Percentiles rank a stretch among this genome's conserved stretches.
Evolutionary conservation across 1,140 invertebrate genomes (phyloP).

Genomic region (Pantala flavescens): DNA sequence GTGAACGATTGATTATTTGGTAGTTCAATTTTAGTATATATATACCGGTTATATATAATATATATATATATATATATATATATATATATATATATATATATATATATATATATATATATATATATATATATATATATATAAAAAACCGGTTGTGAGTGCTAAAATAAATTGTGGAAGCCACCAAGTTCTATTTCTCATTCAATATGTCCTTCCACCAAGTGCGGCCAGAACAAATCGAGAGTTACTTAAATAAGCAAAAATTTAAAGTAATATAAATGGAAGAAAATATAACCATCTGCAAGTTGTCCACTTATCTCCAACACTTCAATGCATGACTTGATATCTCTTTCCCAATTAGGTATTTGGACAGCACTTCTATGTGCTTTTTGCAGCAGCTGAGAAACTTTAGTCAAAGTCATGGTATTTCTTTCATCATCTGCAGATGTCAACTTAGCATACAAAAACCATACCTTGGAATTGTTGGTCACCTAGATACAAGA

Average conservation of each 20-base stretch:
- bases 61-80: not conserved
- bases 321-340: slow-evolving; percentile 36
- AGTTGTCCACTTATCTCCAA: slow-evolving; percentile 29
- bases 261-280: no score
- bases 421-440: slow-evolving; percentile 45
- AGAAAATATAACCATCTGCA: not conserved
- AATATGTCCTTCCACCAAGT: no score
- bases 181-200: no score
- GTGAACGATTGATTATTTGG: not conserved
- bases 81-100: not conserved
- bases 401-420: slow-evolving; percentile 51
- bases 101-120: not conserved
- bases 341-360: slow-evolving; percentile 46
- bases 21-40: not conserved
- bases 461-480: slow-evolving; percentile 62
- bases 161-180: no score
- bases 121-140: no score
- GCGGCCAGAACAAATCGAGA: no score
- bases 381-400: slow-evolving; percentile 42
- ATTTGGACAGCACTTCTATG: slow-evolving; percentile 39
- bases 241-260: no score
- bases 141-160: no score
- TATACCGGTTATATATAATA: not conserved
- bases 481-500: slow-evolving; percentile 40
- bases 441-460: slow-evolving; percentile 62